phyloP scores from a whole-genome alignment of 1,140 invertebrate species.

The Heliconius himera region DNA sequence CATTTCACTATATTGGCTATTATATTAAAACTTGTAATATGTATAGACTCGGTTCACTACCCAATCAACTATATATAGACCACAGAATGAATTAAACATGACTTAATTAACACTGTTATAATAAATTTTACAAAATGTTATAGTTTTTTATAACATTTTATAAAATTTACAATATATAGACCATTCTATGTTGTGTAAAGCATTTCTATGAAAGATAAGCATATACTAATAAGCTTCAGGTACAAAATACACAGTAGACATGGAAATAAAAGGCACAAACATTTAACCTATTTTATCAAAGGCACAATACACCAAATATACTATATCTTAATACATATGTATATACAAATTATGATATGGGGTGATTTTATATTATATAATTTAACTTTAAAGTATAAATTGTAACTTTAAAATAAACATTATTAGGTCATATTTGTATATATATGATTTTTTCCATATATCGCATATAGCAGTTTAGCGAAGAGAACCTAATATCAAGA shows the following conservation, averaged over 20 bases:
- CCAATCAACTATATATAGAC: not conserved
- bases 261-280: slow-evolving; percentile 77
- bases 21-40: too few species aligned
- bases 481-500: too few species aligned
- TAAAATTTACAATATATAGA: not conserved
- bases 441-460: too few species aligned
- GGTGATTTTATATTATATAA: not conserved
- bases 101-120: not conserved
- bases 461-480: too few species aligned
- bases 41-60: too few species aligned
- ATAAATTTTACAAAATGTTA: too few species aligned
- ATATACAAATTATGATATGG: slow-evolving; percentile 18
- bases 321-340: slow-evolving; percentile 44
- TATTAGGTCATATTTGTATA: too few species aligned
- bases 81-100: not conserved
- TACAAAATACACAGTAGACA: slow-evolving; percentile 66
- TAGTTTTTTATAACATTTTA: not conserved
- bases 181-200: slow-evolving; percentile 20
- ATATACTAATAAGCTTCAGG: slow-evolving; percentile 65
- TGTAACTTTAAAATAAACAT: not conserved
- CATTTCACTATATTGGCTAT: too few species aligned
- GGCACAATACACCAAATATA: slow-evolving; percentile 74
- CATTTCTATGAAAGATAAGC: slow-evolving; percentile 30
- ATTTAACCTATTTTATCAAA: slow-evolving; percentile 74
- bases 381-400: not conserved